Conservation (phyloP, 2,888 invertebrate species). For the Dexiosoma caninum region DNA sequence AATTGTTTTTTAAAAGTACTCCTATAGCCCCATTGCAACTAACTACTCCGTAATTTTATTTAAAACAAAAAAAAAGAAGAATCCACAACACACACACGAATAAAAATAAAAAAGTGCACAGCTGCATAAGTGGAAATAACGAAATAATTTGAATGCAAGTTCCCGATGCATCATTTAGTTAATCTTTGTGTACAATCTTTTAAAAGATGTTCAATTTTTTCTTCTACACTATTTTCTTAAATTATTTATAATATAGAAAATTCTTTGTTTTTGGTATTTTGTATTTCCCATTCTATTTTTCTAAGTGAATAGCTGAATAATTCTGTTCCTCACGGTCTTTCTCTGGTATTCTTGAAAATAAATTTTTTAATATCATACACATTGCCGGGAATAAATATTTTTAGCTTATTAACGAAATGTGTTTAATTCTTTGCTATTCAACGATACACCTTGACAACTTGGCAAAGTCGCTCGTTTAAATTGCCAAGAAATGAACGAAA, state of each 20-base stretch:
- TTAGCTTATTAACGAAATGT: too few species aligned
- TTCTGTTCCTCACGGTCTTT: too few species aligned
- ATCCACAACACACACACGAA: not conserved
- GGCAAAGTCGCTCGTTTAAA: too few species aligned
- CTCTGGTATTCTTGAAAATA: too few species aligned
- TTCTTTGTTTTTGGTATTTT: too few species aligned
- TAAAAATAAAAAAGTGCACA: not conserved
- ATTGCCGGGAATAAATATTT: too few species aligned
- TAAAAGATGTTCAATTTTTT: slow-evolving; percentile 26
- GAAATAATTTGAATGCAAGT: slow-evolving; percentile 54
- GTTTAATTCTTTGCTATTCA: too few species aligned
- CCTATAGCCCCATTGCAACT: slow-evolving; percentile 38
- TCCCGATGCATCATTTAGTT: slow-evolving; percentile 44
- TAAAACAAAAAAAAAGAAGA: slow-evolving; percentile 33
- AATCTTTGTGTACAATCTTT: slow-evolving; percentile 36
- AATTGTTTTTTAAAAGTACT: slow-evolving; percentile 43
- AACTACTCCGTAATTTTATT: slow-evolving; percentile 59
- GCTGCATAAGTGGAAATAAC: slow-evolving; percentile 39
- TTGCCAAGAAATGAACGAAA: too few species aligned
- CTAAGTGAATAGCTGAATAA: too few species aligned
- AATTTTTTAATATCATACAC: too few species aligned
- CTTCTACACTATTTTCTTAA: not conserved
- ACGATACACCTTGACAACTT: too few species aligned
- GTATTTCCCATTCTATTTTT: too few species aligned
- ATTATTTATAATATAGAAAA: slow-evolving; percentile 13